Conservation (phyloP, 2,113 vertebrate species). For the Myotis brandtii region DNA sequence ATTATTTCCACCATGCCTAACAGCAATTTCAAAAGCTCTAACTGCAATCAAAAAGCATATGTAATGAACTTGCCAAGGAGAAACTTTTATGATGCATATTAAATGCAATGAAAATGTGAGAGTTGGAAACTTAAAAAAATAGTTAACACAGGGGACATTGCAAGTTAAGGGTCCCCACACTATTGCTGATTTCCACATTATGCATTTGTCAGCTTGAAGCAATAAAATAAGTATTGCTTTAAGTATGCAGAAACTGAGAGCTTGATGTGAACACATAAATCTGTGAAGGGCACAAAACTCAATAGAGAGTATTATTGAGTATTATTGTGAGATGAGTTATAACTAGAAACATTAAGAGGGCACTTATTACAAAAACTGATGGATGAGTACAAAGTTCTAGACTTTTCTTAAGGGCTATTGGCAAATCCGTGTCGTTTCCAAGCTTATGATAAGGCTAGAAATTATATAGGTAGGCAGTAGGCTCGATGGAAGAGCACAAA, state of each 20-base stretch:
- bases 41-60: constrained; percentile 40
- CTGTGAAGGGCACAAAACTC: constrained; percentile 2
- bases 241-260: not conserved
- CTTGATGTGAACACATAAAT: constrained; percentile 49
- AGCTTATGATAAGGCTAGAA: not conserved
- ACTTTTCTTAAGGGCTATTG: not conserved
- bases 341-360: constrained; percentile 40
- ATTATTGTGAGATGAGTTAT: constrained; percentile 16
- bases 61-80: constrained; percentile 48
- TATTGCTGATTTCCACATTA: constrained; percentile 27
- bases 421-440: not conserved
- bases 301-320: constrained; percentile 27
- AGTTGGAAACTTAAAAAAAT: constrained; percentile 29
- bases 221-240: constrained; percentile 36
- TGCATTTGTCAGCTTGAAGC: not conserved
- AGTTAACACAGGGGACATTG: not conserved
- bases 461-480: not conserved
- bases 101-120: constrained; percentile 41
- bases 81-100: constrained; percentile 35
- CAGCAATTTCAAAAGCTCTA: constrained; percentile 24
- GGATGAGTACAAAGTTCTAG: not conserved
- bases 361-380: constrained; percentile 36
- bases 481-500: not conserved
- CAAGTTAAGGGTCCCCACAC: not conserved
- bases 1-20: constrained; percentile 64